These are phyloP conservation scores for Rhimphoctona megacephalus DNA, from an alignment of 2,888 invertebrate genomes.

Conservation along the genomic window DNA sequence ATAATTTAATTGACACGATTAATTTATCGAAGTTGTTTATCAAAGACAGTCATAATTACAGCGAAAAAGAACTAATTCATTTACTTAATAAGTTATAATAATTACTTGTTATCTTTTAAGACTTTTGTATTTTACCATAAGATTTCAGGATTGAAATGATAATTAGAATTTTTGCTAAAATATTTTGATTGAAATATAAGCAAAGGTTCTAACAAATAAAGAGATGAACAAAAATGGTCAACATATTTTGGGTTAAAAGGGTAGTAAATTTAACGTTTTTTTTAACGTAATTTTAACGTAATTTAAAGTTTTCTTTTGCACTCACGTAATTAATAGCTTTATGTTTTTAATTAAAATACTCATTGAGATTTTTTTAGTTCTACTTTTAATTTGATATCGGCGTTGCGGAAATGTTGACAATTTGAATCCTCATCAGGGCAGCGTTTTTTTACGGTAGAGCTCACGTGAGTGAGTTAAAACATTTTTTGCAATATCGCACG, in stretches of 20 bases:
- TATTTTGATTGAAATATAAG: neutral
- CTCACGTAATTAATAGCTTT: neutral
- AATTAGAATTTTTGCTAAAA: no score
- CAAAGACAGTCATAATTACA: neutral
- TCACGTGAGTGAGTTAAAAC: constrained; percentile 20
- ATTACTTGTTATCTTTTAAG: no score
- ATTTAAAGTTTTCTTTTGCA: neutral
- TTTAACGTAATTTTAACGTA: no score
- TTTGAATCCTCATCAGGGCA: neutral
- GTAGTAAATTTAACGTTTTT: neutral
- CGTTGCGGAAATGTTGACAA: neutral
- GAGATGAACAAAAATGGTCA: neutral
- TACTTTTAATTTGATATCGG: neutral
- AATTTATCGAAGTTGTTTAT: neutral
- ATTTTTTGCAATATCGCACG: constrained; percentile 9
- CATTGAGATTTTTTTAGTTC: neutral
- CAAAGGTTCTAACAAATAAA: neutral
- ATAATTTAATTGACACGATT: neutral
- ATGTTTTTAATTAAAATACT: constrained; percentile 1
- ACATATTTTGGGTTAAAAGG: neutral
- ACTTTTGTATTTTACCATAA: no score
- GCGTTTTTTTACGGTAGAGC: neutral
- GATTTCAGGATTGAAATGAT: no score
- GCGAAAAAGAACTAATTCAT: neutral
- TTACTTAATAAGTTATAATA: no score